Conservation (phyloP, 2,797 vertebrate species). For the Pseudocheirus occidentalis region DNA sequence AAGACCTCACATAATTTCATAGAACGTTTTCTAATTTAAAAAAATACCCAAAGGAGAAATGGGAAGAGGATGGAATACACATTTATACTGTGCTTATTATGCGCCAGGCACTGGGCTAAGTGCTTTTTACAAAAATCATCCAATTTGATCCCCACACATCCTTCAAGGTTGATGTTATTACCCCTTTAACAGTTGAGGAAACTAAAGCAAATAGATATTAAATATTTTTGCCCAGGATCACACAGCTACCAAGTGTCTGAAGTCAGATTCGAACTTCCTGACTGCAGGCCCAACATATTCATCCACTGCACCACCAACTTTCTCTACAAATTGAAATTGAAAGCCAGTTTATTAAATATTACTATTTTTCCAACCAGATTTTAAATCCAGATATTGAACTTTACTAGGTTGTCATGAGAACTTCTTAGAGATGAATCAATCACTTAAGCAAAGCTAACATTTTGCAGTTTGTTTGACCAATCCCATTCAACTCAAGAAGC, state of each 20-base stretch:
- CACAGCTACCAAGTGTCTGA: not conserved
- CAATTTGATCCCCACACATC: not conserved
- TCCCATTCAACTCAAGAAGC: not conserved
- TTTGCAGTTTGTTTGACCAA: constrained; percentile 52
- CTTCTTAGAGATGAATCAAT: constrained; percentile 64
- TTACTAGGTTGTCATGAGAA: constrained; percentile 32
- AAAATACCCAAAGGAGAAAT: constrained; percentile 23
- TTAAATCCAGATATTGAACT: constrained; percentile 29
- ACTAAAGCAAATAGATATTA: not conserved
- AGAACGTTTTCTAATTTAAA: not conserved
- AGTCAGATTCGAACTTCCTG: not conserved
- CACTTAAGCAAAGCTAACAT: constrained; percentile 58
- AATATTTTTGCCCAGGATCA: not conserved
- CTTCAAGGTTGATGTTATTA: not conserved
- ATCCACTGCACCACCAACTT: too few relatives aligned
- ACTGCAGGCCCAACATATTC: too few relatives aligned
- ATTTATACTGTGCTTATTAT: not conserved
- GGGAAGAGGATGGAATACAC: not conserved
- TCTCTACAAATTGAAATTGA: too few relatives aligned
- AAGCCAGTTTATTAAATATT: not conserved
- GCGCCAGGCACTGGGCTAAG: not conserved
- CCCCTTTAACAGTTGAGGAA: not conserved
- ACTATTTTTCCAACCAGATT: constrained; percentile 38
- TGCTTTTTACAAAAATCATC: not conserved
- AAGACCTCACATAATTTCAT: not conserved